Base-by-base conservation (phyloP, 2,888 invertebrate species). In the Eupithecia centaureata region DNA sequence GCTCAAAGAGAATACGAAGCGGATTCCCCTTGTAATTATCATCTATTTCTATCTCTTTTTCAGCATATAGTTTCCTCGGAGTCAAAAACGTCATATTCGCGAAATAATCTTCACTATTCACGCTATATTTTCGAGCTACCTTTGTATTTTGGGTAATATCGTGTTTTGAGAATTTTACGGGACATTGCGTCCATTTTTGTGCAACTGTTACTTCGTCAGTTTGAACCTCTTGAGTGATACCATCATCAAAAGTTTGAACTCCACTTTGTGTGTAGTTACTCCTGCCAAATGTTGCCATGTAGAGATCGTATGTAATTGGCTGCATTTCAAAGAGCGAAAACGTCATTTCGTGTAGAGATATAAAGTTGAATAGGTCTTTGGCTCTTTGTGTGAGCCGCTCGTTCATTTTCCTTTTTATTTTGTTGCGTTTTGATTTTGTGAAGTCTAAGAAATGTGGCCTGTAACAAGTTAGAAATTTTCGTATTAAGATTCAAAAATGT, bases 291-390 rank as follows among this genome's bases (percentile, higher is more conserved):
- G 89, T 91, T 75, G 87, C 84, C 90, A 93, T 93, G 28, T 86
- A 93, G 60, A 90, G 77, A 63, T 94, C 93, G 68, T 94, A 94
- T 0, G 93, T 88, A 73, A 94, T 90, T 0, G 93, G 93, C 77
- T 90, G 86, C 89, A 93, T 91, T 86, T 94, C 92, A 52, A 88
- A 93, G 1, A 94, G 76, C 1, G 79, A 81, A 68, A 88, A 93
- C 0, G 89, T 83, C 85, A 93, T 91, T 84, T 91, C 88, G 33
- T 94, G 93, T 8, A 94, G 76, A 66, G 88, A 88, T 72, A 94
- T 90, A 79, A 94, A 88, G 70, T 82, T 84, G 0, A 92, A 78
- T 22, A 94, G 81, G 71, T 93, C 92, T 73, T 85, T 81, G 0
- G 91, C 92, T 13, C 93, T 80, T 72, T 86, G 88, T 71, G 84